Evolutionary conservation across 2,113 vertebrate species (phyloP).

Genomic region (Limnothrissa miodon): DNA sequence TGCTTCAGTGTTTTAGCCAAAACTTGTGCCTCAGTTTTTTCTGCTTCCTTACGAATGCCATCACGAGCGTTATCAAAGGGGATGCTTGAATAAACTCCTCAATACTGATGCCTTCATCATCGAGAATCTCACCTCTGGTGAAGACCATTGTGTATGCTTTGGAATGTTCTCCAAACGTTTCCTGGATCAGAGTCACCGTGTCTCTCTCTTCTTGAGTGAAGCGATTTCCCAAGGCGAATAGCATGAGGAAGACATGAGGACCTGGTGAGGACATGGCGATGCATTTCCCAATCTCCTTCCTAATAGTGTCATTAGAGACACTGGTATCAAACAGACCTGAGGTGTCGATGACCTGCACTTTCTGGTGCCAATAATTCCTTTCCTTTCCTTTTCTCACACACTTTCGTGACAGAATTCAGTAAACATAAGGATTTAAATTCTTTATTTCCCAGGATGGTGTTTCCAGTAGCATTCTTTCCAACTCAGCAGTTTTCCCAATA

Average conservation of each 20-base stretch:
- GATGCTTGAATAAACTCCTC: background rate
- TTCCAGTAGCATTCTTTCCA: background rate
- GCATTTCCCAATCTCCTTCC: background rate
- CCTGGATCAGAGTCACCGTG: background rate
- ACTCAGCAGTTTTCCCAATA: conserved; percentile 14
- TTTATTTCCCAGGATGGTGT: background rate
- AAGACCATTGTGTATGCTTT: background rate
- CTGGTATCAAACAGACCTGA: background rate
- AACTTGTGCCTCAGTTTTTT: no score
- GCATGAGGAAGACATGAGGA: no score
- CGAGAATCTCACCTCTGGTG: background rate
- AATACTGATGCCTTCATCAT: background rate
- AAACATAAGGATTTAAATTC: background rate
- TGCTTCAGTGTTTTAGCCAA: no score
- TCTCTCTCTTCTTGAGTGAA: background rate
- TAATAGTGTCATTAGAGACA: background rate
- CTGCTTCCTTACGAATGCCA: no score
- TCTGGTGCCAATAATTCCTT: background rate
- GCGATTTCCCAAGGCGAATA: background rate
- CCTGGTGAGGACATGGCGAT: no score
- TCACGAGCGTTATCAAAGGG: no score
- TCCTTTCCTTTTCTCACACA: background rate
- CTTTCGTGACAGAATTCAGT: background rate
- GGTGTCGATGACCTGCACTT: background rate
- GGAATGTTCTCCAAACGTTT: background rate